These are phyloP conservation scores for Solenopsis fugax DNA, from an alignment of 1,140 invertebrate species.

Conservation along the genomic window DNA sequence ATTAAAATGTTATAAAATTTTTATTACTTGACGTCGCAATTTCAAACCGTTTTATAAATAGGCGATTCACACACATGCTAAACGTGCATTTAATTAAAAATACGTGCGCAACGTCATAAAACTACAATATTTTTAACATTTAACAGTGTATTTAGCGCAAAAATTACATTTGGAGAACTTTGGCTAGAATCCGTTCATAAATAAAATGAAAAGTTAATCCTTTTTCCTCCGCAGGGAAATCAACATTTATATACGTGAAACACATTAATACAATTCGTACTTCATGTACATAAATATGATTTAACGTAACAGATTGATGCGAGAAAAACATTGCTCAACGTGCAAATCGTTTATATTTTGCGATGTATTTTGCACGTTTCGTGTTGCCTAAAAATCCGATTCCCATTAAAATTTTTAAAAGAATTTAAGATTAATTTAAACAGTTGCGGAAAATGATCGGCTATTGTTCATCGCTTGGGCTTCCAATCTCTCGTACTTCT, in stretches of 20 bases:
- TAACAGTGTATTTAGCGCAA: background rate
- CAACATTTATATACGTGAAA: slow-evolving; percentile 19
- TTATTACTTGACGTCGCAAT: slow-evolving; percentile 16
- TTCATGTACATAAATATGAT: slow-evolving; percentile 14
- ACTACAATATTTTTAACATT: slow-evolving; percentile 16
- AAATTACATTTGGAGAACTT: background rate
- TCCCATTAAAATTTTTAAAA: background rate
- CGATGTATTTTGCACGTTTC: background rate
- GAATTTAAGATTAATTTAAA: background rate
- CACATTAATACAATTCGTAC: background rate
- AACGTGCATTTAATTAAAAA: slow-evolving; percentile 33
- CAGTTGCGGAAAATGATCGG: background rate
- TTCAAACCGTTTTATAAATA: background rate
- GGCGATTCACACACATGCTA: background rate
- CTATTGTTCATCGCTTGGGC: slow-evolving; percentile 24
- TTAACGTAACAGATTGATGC: background rate
- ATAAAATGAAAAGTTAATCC: slow-evolving; percentile 36
- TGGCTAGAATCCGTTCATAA: background rate
- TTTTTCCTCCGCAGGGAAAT: slow-evolving; percentile 9
- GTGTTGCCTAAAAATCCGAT: background rate
- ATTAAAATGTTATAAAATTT: background rate
- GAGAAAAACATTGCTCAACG: slow-evolving; percentile 8
- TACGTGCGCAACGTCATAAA: background rate
- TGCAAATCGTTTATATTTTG: slow-evolving; percentile 1
- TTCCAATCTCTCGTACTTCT: slow-evolving; percentile 27